A percentile compares a stretch with the other conserved stretches of the same genome.
Conservation (phyloP, 2,888 invertebrate species). For the Drosophila borealis region DNA sequence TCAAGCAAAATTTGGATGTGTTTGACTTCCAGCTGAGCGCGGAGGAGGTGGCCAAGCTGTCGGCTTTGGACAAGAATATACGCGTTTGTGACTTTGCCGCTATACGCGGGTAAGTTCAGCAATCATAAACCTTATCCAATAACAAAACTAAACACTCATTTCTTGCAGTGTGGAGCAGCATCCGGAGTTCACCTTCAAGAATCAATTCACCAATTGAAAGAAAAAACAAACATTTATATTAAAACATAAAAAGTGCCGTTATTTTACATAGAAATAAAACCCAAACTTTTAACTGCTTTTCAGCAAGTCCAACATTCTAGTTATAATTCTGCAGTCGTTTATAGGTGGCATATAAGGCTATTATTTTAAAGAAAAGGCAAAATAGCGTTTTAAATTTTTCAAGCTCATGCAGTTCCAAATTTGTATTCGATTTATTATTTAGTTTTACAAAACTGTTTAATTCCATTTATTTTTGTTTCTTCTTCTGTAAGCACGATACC, state of each 20-base stretch:
- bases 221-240: constrained; percentile 5
- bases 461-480: constrained; percentile 5
- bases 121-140: not conserved
- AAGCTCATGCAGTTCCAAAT: too few species aligned
- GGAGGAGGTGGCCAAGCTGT: constrained; percentile 88
- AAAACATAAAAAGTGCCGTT: constrained; percentile 1
- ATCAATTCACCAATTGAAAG: constrained; percentile 60
- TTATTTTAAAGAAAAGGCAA: too few species aligned
- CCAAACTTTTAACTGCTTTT: constrained; percentile 32
- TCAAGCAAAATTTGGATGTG: constrained; percentile 91
- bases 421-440: constrained; percentile 38
- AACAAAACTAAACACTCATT: not conserved
- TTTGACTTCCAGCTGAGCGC: constrained; percentile 90
- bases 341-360: too few species aligned
- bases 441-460: not conserved
- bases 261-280: constrained; percentile 13
- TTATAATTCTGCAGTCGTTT: too few species aligned
- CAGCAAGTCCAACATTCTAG: constrained; percentile 14
- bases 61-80: constrained; percentile 88
- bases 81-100: constrained; percentile 90
- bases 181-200: constrained; percentile 90
- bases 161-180: constrained; percentile 86
- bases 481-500: not conserved
- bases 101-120: constrained; percentile 87
- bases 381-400: too few species aligned